A percentile compares a stretch with the other conserved stretches of the same genome.
phyloP scores from a whole-genome alignment of 2,797 vertebrate species.

The Champsocephalus gunnari region DNA sequence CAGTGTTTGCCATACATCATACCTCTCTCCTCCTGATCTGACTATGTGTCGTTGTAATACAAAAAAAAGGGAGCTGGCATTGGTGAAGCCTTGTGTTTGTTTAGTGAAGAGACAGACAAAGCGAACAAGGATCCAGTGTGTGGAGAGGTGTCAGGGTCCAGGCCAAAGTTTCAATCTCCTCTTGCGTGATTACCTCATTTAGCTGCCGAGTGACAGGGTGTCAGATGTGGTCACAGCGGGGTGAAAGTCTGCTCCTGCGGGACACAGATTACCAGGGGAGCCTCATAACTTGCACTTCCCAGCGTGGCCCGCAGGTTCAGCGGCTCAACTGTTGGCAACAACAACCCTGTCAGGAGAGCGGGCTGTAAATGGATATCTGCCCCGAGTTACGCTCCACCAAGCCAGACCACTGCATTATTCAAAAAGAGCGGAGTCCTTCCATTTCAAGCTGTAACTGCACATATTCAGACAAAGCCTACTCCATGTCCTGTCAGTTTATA shows the following conservation, averaged over 20 bases:
- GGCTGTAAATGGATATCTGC: constrained; percentile 72
- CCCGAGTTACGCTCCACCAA: constrained; percentile 52
- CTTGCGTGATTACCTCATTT: constrained; percentile 68
- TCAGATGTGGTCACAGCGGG: constrained; percentile 76
- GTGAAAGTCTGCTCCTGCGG: constrained; percentile 57
- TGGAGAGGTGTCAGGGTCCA: constrained; percentile 40
- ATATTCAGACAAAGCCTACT: background rate
- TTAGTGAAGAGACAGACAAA: constrained; percentile 40
- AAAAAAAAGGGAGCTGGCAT: background rate
- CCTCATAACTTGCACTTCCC: constrained; percentile 23
- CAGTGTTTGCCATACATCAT: constrained; percentile 40
- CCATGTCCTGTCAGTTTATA: constrained; percentile 32
- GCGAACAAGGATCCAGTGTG: constrained; percentile 47
- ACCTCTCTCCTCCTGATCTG: constrained; percentile 26
- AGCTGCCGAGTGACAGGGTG: constrained; percentile 69
- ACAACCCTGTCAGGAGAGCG: constrained; percentile 47
- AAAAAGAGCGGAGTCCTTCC: constrained; percentile 73
- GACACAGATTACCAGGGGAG: constrained; percentile 46
- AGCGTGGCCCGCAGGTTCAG: constrained; percentile 36
- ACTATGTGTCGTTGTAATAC: constrained; percentile 24
- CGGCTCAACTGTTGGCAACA: constrained; percentile 63
- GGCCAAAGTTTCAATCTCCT: constrained; percentile 59
- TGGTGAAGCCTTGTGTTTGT: constrained; percentile 39
- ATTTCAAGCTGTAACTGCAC: constrained; percentile 58
- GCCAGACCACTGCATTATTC: constrained; percentile 86